Conservation (phyloP, 2,113 vertebrate species). For the Tupaia chinensis region DNA sequence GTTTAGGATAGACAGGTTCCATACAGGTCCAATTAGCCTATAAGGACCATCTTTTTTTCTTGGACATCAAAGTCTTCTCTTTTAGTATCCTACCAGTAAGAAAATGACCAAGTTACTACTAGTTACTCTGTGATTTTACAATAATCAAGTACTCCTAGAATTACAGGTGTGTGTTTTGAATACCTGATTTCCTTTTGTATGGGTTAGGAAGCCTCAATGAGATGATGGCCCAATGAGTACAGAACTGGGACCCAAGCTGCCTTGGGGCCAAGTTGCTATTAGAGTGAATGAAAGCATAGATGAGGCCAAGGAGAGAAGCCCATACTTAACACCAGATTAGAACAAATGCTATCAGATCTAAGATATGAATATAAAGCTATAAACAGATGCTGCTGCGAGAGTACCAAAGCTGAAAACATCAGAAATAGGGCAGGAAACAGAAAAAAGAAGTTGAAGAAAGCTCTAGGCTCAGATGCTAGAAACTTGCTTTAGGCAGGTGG, state of each 20-base stretch:
- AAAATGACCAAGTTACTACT: not conserved
- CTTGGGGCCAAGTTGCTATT: not conserved
- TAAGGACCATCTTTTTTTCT: not conserved
- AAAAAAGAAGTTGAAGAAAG: constrained; percentile 5
- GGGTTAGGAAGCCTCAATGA: not conserved
- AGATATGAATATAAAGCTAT: not conserved
- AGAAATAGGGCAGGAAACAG: not conserved
- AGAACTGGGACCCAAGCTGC: not conserved
- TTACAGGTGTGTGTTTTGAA: not conserved
- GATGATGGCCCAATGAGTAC: not conserved
- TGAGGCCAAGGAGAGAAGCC: not conserved
- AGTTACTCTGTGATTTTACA: constrained; percentile 9
- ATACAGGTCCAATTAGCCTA: not conserved
- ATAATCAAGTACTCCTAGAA: constrained; percentile 30
- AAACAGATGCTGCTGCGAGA: not conserved
- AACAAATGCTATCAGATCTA: not conserved
- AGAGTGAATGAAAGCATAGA: not conserved
- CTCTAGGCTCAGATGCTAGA: not conserved
- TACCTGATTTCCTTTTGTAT: not conserved
- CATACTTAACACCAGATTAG: not conserved
- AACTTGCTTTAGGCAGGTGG: not conserved
- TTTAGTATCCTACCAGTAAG: not conserved
- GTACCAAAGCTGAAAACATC: not conserved
- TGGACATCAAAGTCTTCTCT: not conserved
- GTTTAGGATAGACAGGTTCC: not conserved